Conservation (phyloP, 2,113 vertebrate genomes). For the Origma solitaria region DNA sequence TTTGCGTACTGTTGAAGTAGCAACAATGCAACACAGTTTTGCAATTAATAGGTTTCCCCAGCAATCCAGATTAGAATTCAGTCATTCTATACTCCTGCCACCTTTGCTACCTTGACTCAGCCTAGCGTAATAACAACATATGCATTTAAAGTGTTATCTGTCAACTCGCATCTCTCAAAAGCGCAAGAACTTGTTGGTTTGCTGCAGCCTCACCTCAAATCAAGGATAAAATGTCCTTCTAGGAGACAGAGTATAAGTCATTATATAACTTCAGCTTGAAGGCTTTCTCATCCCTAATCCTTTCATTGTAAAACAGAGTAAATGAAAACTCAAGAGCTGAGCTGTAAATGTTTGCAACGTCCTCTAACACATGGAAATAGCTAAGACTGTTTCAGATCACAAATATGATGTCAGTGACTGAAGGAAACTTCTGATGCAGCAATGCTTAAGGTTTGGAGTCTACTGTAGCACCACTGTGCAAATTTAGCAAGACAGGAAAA, state of each 20-base stretch:
- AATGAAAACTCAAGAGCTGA: not conserved
- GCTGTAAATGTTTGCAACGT: not conserved
- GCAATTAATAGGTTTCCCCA: not conserved
- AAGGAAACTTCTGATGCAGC: not conserved
- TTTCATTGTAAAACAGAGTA: not conserved
- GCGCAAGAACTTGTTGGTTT: not conserved
- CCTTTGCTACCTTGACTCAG: not conserved
- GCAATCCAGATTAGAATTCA: not conserved
- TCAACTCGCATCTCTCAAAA: not conserved
- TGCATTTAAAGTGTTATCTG: conserved; percentile 30
- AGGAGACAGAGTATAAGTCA: not conserved
- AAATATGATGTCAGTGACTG: rapidly evolving
- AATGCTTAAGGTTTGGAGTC: not conserved
- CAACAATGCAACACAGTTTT: not conserved
- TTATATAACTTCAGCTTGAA: not conserved
- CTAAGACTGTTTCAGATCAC: not conserved
- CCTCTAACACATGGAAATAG: not conserved
- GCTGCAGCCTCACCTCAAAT: not conserved
- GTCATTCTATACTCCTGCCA: not conserved
- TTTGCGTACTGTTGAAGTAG: not conserved
- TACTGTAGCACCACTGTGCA: not conserved
- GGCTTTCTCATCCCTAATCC: not conserved
- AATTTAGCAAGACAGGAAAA: not conserved
- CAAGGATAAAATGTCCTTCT: not conserved
- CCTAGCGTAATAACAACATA: not conserved